phyloP scores from a whole-genome alignment of 2,113 vertebrate genomes.

The Castor canadensis region DNA sequence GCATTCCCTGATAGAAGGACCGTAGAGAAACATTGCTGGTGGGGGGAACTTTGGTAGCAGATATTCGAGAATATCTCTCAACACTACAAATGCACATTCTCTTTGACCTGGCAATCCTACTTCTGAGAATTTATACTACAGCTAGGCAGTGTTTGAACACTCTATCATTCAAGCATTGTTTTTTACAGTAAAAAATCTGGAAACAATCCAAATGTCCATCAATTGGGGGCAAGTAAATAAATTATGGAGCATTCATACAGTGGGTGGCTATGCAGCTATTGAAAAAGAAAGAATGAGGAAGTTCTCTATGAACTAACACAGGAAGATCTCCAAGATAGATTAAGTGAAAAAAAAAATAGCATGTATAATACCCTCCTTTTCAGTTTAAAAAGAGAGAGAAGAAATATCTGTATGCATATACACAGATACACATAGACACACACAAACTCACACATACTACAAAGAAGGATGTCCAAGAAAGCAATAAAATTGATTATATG shows the following conservation, averaged over 20 bases:
- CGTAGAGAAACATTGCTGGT: not conserved
- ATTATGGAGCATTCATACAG: not conserved
- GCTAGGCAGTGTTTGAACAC: not conserved
- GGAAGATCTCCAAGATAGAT: slow-evolving; percentile 28
- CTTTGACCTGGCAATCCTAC: not conserved
- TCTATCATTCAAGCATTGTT: not conserved
- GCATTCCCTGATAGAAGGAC: not conserved
- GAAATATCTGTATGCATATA: not conserved
- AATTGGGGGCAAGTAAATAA: not conserved
- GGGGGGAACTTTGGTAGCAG: not conserved
- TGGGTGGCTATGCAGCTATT: not conserved
- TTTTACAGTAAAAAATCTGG: not conserved
- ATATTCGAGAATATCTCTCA: not conserved
- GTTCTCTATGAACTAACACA: not conserved
- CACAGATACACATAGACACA: not conserved
- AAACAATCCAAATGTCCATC: not conserved
- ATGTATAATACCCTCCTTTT: not conserved
- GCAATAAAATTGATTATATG: slow-evolving; percentile 29
- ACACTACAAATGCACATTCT: not conserved
- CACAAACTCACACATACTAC: not conserved
- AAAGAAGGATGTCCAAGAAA: slow-evolving; percentile 11
- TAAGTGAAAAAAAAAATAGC: not conserved
- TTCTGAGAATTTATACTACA: not conserved
- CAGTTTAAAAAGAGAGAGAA: not conserved
- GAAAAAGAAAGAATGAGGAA: slow-evolving; percentile 28